phyloP scores from a whole-genome alignment of 2,797 vertebrate species.

The Chaenodraco wilsoni region DNA sequence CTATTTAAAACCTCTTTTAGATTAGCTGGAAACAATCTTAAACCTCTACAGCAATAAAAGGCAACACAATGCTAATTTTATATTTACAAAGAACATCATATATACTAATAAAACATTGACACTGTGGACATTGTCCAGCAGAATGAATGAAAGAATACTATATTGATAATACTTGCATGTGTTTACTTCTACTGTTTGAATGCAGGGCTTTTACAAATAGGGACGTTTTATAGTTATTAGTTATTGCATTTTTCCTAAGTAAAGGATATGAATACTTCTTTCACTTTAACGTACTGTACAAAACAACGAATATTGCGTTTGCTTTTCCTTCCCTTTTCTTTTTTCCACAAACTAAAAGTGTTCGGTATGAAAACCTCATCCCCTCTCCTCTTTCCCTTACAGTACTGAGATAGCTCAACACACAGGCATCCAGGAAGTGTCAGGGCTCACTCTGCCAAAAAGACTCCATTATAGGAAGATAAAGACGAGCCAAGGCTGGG shows the following conservation, averaged over 20 bases:
- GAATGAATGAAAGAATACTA: too few relatives aligned
- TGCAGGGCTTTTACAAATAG: not conserved
- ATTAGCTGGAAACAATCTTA: not conserved
- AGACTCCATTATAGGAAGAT: slow-evolving; percentile 48
- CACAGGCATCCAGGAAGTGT: slow-evolving; percentile 76
- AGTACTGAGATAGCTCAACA: slow-evolving; percentile 69
- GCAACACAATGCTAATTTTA: not conserved
- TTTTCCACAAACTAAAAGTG: slow-evolving; percentile 37
- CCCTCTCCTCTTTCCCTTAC: slow-evolving; percentile 67
- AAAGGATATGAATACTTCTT: slow-evolving; percentile 1
- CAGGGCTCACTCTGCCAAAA: slow-evolving; percentile 64
- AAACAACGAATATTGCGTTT: not conserved
- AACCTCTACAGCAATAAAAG: not conserved
- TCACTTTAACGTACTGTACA: not conserved
- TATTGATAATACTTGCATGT: not conserved
- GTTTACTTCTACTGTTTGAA: not conserved
- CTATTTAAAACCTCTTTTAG: not conserved
- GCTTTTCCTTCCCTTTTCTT: not conserved
- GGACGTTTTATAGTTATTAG: not conserved
- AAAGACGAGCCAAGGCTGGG: slow-evolving; percentile 31
- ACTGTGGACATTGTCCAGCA: not conserved
- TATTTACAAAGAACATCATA: not conserved
- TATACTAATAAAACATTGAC: not conserved
- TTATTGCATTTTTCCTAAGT: not conserved
- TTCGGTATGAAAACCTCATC: slow-evolving; percentile 58